Conservation (phyloP, 2,888 invertebrate genomes). For the Folsomia candida region DNA sequence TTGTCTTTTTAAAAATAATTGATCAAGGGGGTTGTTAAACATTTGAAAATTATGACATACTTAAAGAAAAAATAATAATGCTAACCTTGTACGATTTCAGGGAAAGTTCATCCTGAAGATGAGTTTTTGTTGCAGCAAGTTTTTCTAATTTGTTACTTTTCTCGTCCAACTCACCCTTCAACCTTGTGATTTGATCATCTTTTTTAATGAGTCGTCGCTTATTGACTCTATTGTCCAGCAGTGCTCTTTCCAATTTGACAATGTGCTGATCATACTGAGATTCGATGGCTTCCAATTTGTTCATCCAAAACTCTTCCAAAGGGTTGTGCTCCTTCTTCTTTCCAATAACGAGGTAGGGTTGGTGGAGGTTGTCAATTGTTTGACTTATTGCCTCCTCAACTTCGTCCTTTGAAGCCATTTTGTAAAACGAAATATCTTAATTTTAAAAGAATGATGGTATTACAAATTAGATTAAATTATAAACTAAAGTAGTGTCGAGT, state of each 20-base stretch:
- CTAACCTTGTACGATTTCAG: slow-evolving; percentile 27
- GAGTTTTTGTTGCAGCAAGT: not conserved
- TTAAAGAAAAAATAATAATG: not conserved
- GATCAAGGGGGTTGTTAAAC: too few relatives aligned
- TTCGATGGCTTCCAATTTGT: slow-evolving; percentile 41
- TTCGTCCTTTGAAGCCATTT: not conserved
- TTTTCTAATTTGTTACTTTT: slow-evolving; percentile 14
- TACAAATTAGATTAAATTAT: too few relatives aligned
- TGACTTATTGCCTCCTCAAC: slow-evolving; percentile 7
- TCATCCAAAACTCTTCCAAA: slow-evolving; percentile 48
- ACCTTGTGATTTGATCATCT: slow-evolving; percentile 23
- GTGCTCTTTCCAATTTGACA: slow-evolving; percentile 35
- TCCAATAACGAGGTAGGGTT: slow-evolving; percentile 37
- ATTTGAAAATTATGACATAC: too few relatives aligned
- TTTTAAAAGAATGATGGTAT: too few relatives aligned
- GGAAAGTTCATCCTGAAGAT: slow-evolving; percentile 5
- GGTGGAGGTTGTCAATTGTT: slow-evolving; percentile 22
- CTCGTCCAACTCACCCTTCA: slow-evolving; percentile 27
- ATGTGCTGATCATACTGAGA: slow-evolving; percentile 46
- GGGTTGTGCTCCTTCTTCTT: slow-evolving; percentile 40
- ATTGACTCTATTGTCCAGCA: slow-evolving; percentile 31
- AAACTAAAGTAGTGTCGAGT: too few relatives aligned
- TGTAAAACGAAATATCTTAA: too few relatives aligned
- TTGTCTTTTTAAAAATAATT: not conserved
- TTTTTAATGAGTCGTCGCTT: slow-evolving; percentile 31